Conservation (phyloP, 2,888 invertebrate genomes). For the Fragum fragum region DNA sequence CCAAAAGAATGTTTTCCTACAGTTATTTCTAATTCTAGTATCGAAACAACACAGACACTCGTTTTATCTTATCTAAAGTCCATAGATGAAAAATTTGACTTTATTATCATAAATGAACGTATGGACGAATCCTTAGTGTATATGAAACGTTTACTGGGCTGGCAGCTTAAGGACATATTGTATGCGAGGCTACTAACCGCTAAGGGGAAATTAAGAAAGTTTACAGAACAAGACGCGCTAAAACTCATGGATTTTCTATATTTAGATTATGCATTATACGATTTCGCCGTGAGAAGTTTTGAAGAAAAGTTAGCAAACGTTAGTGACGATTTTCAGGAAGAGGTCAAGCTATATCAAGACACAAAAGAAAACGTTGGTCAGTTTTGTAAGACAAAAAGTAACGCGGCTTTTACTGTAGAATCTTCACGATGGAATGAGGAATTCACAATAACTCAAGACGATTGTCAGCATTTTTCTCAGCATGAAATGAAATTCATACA, state of each 20-base stretch:
- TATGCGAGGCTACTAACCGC: slow-evolving; percentile 46
- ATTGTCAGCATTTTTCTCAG: slow-evolving; percentile 54
- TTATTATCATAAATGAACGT: slow-evolving; percentile 72
- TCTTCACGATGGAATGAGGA: slow-evolving; percentile 56
- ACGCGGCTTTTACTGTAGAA: slow-evolving; percentile 34
- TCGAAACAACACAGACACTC: neutral
- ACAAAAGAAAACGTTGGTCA: slow-evolving; percentile 5
- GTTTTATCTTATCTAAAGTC: slow-evolving; percentile 54
- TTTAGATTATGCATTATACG: slow-evolving; percentile 51
- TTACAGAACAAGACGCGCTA: slow-evolving; percentile 26
- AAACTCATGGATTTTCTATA: slow-evolving; percentile 45
- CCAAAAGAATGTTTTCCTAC: slow-evolving; percentile 52
- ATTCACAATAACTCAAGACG: slow-evolving; percentile 42
- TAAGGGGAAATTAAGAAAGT: slow-evolving; percentile 13
- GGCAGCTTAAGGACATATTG: slow-evolving; percentile 71
- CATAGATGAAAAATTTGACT: slow-evolving; percentile 66
- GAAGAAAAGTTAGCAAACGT: slow-evolving; percentile 16
- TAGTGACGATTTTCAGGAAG: slow-evolving; percentile 40
- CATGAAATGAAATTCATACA: slow-evolving; percentile 57
- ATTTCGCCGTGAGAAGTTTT: slow-evolving; percentile 31
- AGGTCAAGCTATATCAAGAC: slow-evolving; percentile 43
- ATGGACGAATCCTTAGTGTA: slow-evolving; percentile 75
- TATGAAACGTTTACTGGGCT: slow-evolving; percentile 67
- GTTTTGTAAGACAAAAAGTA: slow-evolving; percentile 32
- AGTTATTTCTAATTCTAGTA: neutral